A percentile compares a stretch with the other conserved stretches of the same genome.
Evolutionary conservation across 2,888 invertebrate genomes (phyloP).

Genomic region (Leucophora obtusa): DNA sequence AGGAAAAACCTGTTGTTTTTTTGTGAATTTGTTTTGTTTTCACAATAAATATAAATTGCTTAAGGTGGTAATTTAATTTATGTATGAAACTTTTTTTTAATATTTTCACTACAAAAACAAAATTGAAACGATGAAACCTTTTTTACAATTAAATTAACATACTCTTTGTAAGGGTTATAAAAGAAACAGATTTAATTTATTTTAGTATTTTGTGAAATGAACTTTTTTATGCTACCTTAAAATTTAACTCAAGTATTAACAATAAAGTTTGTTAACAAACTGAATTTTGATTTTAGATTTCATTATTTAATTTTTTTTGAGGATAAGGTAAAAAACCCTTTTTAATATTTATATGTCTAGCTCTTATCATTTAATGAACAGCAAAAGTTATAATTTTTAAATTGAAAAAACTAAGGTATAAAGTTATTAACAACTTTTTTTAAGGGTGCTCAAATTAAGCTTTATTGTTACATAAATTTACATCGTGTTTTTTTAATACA

Average conservation of each 20-base stretch:
- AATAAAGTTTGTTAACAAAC: background rate
- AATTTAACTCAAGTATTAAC: background rate
- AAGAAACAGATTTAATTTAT: background rate
- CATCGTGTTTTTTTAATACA: too few relatives aligned
- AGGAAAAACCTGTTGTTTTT: background rate
- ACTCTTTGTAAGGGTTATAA: background rate
- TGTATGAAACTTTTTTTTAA: background rate
- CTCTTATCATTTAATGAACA: constrained; percentile 47
- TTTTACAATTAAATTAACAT: background rate
- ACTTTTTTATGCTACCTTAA: background rate
- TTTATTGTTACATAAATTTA: too few relatives aligned
- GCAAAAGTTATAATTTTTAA: constrained; percentile 1
- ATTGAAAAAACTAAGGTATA: background rate
- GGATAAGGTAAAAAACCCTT: background rate
- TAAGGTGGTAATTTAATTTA: constrained; percentile 10
- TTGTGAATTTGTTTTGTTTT: background rate
- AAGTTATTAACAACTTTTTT: background rate
- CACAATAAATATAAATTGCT: constrained; percentile 13
- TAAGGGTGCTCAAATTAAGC: too few relatives aligned
- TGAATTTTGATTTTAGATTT: background rate
- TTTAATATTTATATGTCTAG: background rate
- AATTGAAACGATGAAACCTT: background rate
- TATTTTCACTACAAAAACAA: constrained; percentile 4
- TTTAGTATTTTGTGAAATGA: background rate
- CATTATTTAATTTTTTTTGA: background rate